Evolutionary conservation across 1,140 invertebrate species (phyloP).

Genomic region (Drosophila oshimai): DNA sequence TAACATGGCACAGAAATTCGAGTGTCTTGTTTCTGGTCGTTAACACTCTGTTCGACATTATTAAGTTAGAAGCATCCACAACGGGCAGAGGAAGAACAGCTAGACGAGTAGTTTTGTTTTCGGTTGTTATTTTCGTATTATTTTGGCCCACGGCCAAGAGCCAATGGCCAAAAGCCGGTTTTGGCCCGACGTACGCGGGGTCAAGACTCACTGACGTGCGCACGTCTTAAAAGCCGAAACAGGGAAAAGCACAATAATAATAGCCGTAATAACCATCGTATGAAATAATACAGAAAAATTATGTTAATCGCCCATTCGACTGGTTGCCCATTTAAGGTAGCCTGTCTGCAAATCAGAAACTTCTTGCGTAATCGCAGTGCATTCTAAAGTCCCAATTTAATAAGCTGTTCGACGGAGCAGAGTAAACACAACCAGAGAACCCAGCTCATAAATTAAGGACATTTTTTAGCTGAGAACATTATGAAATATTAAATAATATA

Average conservation of each 20-base stretch:
- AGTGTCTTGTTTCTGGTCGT: slow-evolving; percentile 47
- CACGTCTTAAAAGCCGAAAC: too few species aligned
- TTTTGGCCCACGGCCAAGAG: too few species aligned
- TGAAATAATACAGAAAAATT: slow-evolving; percentile 74
- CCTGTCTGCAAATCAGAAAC: slow-evolving; percentile 27
- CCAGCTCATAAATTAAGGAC: slow-evolving; percentile 23
- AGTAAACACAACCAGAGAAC: slow-evolving; percentile 1
- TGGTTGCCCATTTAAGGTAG: slow-evolving; percentile 59
- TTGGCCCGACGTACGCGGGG: too few species aligned
- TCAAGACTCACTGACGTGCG: slow-evolving; percentile 50
- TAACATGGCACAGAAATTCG: slow-evolving; percentile 4
- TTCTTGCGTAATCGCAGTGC: slow-evolving; percentile 46
- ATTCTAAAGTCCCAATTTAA: slow-evolving; percentile 33
- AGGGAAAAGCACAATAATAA: slow-evolving; percentile 48
- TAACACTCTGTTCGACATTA: slow-evolving; percentile 54
- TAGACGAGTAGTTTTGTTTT: too few species aligned
- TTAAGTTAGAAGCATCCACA: slow-evolving; percentile 55
- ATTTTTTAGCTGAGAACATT: slow-evolving; percentile 2
- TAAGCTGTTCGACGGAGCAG: slow-evolving; percentile 31
- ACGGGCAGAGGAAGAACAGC: slow-evolving; percentile 11
- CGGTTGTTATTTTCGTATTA: too few species aligned
- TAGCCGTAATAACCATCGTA: slow-evolving; percentile 57
- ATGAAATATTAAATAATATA: slow-evolving; percentile 37
- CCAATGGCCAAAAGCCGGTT: slow-evolving; percentile 15
- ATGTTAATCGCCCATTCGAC: slow-evolving; percentile 59